Evolutionary conservation across 1,140 invertebrate species (phyloP).

Genomic region (Hypothenemus hampei): DNA sequence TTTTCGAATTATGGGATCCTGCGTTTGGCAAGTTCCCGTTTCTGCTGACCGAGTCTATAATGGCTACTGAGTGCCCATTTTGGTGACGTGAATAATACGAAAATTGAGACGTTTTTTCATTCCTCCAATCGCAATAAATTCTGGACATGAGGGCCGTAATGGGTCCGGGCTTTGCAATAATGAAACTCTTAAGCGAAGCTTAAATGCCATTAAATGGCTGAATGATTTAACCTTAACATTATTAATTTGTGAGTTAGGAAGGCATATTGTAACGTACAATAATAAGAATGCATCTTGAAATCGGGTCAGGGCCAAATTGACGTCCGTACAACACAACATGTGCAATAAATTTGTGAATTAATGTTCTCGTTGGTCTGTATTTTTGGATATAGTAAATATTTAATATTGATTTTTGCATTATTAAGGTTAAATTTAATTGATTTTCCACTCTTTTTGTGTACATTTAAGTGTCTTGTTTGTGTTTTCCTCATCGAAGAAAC

Average conservation of each 20-base stretch:
- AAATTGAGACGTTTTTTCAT: constrained; percentile 19
- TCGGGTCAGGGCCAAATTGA: not conserved
- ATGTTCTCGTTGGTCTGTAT: too few species aligned
- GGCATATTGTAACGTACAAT: too few species aligned
- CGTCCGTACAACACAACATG: too few species aligned
- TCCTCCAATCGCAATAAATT: constrained; percentile 8
- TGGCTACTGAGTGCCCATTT: constrained; percentile 28
- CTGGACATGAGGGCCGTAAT: constrained; percentile 12
- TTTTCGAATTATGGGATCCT: constrained; percentile 9
- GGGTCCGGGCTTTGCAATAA: constrained; percentile 4
- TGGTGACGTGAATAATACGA: constrained; percentile 11
- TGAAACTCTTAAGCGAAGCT: constrained; percentile 7
- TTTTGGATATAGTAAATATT: too few species aligned
- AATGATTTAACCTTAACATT: not conserved
- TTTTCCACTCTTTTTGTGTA: too few species aligned
- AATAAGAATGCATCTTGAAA: not conserved
- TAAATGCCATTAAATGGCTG: not conserved
- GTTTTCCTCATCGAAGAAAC: too few species aligned
- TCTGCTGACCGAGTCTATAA: constrained; percentile 32
- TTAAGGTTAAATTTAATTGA: too few species aligned
- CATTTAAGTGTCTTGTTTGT: too few species aligned
- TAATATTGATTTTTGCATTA: too few species aligned
- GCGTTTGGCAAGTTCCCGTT: constrained; percentile 21
- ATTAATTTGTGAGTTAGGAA: not conserved
- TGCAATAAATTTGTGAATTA: too few species aligned